Evolutionary conservation across 2,888 invertebrate species (phyloP), one percentile per base, ranked within the genome.

Genomic region (Junonia oenone): DNA sequence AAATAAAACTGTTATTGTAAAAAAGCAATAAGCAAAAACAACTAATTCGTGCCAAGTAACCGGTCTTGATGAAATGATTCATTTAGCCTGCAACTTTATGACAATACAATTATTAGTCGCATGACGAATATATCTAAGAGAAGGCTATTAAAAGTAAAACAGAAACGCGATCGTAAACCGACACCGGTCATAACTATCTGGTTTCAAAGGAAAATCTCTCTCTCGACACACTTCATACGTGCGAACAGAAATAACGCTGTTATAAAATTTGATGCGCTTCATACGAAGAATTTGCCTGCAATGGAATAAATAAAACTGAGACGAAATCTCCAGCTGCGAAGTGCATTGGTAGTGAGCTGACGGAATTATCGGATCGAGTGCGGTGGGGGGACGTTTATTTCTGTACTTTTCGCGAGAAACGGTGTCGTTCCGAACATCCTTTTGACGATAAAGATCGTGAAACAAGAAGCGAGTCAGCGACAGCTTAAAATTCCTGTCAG

Each of bases 341-440:
- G 77, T 82, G 82, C 86, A 86, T 79, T 81, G 78, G 79, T 76
- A 74, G 67, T 74, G 77, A 78, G 78, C 72, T 74, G 85, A 87
- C 87, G 76, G 81, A 85, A 82, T 84, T 84, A 84, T 81, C 80
- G 69, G 63, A 66, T 68, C 68, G 68, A 68, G 68, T 71, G 70
- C 72, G 63, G 81, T 71, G 81, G 83, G 82, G 78, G 73, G 72
- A 63, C 62, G 76, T 79, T 72, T 89, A 90, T 90, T 88, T 83
- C 77, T 78, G 86, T 75, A 75, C 72, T 70, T 81, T 89, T 88
- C 69, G 87, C 87, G 78, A 80, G 83, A 84, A 83, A 63, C 69
- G 73, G 78, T 78, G 75, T 81, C 78, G 73, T 72, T 73, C 43
- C 56, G 55, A 57, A 54, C 45, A 73, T 75, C 67, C 69, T 68